Percentiles rank a stretch among this genome's conserved stretches.
Conservation (phyloP, 2,113 vertebrate species). For the Archilochus colubris region DNA sequence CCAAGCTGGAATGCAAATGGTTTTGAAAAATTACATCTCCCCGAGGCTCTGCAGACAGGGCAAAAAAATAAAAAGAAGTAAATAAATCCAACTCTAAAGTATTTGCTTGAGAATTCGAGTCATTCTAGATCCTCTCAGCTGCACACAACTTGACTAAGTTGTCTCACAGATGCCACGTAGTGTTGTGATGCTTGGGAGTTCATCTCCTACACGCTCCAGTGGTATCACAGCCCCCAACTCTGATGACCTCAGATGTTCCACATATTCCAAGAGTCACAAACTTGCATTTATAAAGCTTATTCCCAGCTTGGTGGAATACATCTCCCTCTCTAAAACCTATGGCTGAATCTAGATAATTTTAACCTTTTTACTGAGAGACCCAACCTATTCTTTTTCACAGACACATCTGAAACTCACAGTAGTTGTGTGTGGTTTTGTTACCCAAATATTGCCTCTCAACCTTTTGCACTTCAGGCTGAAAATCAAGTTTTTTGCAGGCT, state of each 20-base stretch:
- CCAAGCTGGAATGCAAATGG: accelerated
- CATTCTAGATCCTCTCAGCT: not conserved
- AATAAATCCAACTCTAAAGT: not conserved
- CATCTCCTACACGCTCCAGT: not conserved
- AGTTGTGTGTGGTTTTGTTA: not conserved
- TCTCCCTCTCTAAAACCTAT: not conserved
- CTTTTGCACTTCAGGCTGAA: not conserved
- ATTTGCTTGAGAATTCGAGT: not conserved
- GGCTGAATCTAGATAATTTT: not conserved
- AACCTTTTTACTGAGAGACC: not conserved
- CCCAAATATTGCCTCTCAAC: not conserved
- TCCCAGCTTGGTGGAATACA: not conserved
- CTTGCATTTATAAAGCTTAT: not conserved
- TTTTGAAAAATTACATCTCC: not conserved
- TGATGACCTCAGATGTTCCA: not conserved
- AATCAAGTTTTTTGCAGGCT: not conserved
- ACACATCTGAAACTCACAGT: not conserved
- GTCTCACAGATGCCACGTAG: not conserved
- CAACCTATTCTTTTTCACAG: not conserved
- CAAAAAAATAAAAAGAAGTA: not conserved
- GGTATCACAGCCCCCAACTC: not conserved
- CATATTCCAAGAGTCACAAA: not conserved
- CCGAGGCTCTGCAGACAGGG: too few species aligned
- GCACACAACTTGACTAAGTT: not conserved
- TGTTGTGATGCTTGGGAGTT: not conserved